phyloP scores from a whole-genome alignment of 2,113 vertebrate genomes.

The Orthochromis malagaraziensis region DNA sequence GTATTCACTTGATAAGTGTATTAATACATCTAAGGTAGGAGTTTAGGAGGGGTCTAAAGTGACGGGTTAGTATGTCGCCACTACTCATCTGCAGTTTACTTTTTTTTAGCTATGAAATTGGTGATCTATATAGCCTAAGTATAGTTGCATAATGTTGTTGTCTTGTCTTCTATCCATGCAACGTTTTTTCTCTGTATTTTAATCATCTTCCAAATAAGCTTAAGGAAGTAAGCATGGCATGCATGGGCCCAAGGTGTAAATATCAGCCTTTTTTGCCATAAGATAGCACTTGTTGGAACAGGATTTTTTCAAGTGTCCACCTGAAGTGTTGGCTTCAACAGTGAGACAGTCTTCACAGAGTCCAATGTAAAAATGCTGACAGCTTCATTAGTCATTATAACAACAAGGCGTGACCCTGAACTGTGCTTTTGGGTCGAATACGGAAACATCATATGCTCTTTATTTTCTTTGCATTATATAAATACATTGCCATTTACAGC shows the following conservation, averaged over 20 bases:
- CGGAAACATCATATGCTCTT: neutral
- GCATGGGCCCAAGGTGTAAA: neutral
- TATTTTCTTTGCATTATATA: neutral
- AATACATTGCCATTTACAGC: neutral
- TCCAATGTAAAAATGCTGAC: neutral
- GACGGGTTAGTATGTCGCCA: neutral
- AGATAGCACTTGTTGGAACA: neutral
- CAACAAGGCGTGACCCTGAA: neutral
- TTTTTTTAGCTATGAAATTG: neutral
- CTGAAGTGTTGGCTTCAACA: neutral
- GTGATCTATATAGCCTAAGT: too few species aligned
- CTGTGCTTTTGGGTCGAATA: neutral
- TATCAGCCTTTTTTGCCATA: neutral
- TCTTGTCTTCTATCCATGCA: neutral
- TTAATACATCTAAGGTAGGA: neutral
- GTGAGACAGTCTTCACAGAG: neutral
- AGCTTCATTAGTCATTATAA: neutral
- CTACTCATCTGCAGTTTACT: neutral
- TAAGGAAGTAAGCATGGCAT: neutral
- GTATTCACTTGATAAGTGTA: neutral
- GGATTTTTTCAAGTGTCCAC: neutral
- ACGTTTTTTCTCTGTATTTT: neutral
- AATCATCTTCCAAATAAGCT: neutral
- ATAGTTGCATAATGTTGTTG: neutral
- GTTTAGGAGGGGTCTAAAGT: neutral